These are phyloP conservation scores for Sphaeridia pumilis DNA, from an alignment of 2,888 invertebrate species.

Conservation along the genomic window DNA sequence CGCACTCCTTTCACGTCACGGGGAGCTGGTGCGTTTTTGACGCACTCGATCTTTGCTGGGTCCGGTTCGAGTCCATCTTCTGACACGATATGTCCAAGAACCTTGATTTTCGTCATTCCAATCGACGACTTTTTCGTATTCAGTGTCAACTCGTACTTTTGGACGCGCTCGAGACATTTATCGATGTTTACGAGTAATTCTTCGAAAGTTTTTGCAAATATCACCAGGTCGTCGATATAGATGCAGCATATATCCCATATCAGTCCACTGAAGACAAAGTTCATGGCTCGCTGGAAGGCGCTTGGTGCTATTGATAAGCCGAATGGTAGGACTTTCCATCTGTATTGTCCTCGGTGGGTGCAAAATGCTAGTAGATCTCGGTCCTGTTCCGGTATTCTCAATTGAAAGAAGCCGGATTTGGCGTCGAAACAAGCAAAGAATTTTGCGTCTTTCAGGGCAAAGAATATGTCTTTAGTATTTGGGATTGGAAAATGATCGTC, in stretches of 20 bases:
- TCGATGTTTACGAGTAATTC: background rate
- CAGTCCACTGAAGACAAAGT: background rate
- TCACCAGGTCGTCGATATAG: background rate
- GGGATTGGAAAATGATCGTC: background rate
- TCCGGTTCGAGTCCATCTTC: background rate
- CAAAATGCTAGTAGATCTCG: background rate
- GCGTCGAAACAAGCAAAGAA: background rate
- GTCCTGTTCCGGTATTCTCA: background rate
- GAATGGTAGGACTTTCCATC: background rate
- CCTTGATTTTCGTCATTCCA: background rate
- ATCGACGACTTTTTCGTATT: background rate
- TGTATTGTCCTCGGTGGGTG: background rate
- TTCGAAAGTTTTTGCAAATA: background rate
- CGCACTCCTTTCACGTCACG: background rate
- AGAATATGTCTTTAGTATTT: background rate
- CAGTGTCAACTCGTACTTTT: background rate
- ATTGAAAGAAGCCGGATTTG: background rate
- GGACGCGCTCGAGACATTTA: background rate
- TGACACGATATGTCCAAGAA: background rate
- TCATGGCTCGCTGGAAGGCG: background rate
- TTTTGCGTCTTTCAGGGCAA: background rate
- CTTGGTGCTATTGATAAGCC: background rate
- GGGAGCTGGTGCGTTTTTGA: background rate
- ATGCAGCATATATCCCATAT: too few species aligned
- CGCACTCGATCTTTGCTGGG: background rate